These are phyloP conservation scores for Pseudococcus longispinus DNA, from an alignment of 2,888 invertebrate genomes.

Conservation along the genomic window DNA sequence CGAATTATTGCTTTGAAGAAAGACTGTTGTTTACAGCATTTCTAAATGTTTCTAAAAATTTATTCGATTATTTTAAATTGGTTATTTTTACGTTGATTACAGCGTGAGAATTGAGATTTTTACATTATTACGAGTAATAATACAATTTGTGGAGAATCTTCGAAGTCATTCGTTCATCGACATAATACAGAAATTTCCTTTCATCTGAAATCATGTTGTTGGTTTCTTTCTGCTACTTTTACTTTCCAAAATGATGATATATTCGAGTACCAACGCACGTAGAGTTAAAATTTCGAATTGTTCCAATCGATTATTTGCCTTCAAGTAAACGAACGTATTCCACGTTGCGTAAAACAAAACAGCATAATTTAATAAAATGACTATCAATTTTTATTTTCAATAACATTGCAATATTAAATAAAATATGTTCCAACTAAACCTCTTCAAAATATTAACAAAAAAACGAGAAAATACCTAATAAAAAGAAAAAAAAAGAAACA, in stretches of 20 bases:
- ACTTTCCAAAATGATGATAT: too few species aligned
- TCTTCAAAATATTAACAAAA: conserved; percentile 8
- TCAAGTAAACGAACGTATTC: not conserved
- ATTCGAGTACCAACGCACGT: too few species aligned
- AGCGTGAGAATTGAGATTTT: not conserved
- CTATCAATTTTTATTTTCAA: conserved; percentile 14
- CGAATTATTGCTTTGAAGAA: not conserved
- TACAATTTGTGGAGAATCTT: not conserved
- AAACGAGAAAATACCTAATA: not conserved
- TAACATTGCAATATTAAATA: not conserved
- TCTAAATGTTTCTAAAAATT: not conserved
- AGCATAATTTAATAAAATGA: not conserved
- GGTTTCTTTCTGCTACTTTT: not conserved
- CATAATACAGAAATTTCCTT: not conserved
- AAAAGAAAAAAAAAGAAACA: not conserved
- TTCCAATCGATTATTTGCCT: not conserved
- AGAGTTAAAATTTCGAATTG: not conserved
- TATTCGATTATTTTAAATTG: not conserved
- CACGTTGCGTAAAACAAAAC: not conserved
- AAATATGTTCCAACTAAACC: not conserved
- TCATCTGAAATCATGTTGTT: not conserved
- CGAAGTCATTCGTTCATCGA: not conserved
- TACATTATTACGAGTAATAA: not conserved
- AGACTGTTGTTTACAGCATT: not conserved
- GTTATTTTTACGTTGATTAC: not conserved